These are phyloP conservation scores for Lagorchestes hirsutus DNA, from an alignment of 2,797 vertebrate genomes.

Conservation along the genomic window DNA sequence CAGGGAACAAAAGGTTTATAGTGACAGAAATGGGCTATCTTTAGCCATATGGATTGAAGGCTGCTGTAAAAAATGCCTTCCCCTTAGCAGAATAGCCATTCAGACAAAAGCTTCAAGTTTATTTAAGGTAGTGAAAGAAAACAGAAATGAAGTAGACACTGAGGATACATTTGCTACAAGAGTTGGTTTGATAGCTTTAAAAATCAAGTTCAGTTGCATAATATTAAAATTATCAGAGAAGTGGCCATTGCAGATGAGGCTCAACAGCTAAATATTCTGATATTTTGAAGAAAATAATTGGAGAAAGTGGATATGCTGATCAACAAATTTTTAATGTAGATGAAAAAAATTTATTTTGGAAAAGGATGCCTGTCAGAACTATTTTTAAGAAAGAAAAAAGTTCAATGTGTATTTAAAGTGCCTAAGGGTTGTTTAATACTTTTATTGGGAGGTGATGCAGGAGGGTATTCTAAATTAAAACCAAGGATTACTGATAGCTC, in stretches of 20 bases:
- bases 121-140: background rate
- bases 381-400: background rate
- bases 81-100: background rate
- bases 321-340: background rate
- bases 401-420: background rate
- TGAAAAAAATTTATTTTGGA: background rate
- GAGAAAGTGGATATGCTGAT: background rate
- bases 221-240: background rate
- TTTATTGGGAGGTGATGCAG: background rate
- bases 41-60: background rate
- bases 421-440: background rate
- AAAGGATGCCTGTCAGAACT: background rate
- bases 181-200: background rate
- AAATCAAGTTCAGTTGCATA: background rate
- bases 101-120: background rate
- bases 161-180: background rate
- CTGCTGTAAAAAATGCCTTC: background rate
- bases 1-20: background rate
- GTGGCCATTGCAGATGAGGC: background rate
- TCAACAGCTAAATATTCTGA: background rate
- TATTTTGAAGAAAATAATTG: background rate
- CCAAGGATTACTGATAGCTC: background rate
- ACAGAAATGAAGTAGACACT: background rate
- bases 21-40: background rate
- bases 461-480: background rate